Conservation (phyloP, 1,140 invertebrate genomes). For the Magallana ariakensis region DNA sequence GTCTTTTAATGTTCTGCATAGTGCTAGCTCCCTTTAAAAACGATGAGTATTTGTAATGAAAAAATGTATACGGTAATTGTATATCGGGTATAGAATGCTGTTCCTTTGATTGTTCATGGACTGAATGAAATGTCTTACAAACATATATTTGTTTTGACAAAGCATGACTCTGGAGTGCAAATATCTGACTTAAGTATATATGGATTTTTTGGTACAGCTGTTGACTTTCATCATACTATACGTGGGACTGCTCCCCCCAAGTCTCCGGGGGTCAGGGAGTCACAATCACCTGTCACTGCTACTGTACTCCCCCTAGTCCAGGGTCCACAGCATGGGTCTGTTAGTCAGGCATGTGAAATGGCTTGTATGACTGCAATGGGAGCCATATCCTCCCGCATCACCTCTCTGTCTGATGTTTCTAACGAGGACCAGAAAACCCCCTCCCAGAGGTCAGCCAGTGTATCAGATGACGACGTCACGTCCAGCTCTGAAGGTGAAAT, state of each 20-base stretch:
- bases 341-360: conserved; percentile 52
- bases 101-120: no score
- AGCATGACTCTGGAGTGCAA: background rate
- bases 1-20: no score
- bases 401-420: conserved; percentile 40
- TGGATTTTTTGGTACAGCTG: conserved; percentile 55
- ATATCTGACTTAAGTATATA: background rate
- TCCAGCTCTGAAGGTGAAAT: conserved; percentile 37
- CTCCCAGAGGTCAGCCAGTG: background rate
- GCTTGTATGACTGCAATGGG: conserved; percentile 38
- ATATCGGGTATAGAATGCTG: no score
- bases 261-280: conserved; percentile 39
- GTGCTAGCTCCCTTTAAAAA: no score
- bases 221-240: conserved; percentile 57
- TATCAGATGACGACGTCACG: background rate
- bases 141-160: background rate
- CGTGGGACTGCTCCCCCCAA: conserved; percentile 56
- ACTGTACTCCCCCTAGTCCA: conserved; percentile 40
- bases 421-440: background rate
- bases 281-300: conserved; percentile 49
- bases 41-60: no score
- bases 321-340: conserved; percentile 45
- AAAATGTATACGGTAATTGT: no score
- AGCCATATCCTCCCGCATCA: conserved; percentile 37
- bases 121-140: background rate